phyloP scores from a whole-genome alignment of 2,113 vertebrate species.

The Athene noctua region DNA sequence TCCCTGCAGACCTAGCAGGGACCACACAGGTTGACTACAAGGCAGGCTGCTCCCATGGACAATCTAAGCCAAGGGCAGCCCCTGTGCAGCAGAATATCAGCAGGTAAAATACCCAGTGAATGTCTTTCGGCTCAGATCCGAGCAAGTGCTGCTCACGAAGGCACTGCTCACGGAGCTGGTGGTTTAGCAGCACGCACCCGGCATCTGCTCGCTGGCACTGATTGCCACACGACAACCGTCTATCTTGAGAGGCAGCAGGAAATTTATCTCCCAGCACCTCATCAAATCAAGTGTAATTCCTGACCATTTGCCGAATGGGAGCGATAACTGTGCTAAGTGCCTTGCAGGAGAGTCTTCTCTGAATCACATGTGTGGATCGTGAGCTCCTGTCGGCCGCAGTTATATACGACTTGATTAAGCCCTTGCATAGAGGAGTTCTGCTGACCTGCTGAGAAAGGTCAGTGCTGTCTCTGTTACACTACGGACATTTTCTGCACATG shows the following conservation, averaged over 20 bases:
- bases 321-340: neutral
- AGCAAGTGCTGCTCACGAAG: neutral
- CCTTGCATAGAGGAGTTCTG: neutral
- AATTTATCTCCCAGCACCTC: slow-evolving; percentile 12
- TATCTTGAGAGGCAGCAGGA: neutral
- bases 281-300: slow-evolving; percentile 27
- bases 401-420: neutral
- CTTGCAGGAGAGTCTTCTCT: neutral
- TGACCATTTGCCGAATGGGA: slow-evolving; percentile 15
- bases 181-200: neutral
- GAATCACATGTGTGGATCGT: neutral
- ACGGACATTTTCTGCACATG: neutral
- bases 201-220: neutral
- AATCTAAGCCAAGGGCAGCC: neutral
- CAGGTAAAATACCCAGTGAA: neutral
- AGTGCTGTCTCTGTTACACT: neutral
- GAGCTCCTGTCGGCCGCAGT: neutral
- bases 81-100: neutral
- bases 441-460: neutral
- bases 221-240: neutral
- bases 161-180: neutral
- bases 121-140: neutral
- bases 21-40: neutral
- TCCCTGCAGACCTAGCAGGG: neutral
- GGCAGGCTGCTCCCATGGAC: neutral